Conservation (phyloP, 2,888 invertebrate genomes). For the Drosophila kanekoi region DNA sequence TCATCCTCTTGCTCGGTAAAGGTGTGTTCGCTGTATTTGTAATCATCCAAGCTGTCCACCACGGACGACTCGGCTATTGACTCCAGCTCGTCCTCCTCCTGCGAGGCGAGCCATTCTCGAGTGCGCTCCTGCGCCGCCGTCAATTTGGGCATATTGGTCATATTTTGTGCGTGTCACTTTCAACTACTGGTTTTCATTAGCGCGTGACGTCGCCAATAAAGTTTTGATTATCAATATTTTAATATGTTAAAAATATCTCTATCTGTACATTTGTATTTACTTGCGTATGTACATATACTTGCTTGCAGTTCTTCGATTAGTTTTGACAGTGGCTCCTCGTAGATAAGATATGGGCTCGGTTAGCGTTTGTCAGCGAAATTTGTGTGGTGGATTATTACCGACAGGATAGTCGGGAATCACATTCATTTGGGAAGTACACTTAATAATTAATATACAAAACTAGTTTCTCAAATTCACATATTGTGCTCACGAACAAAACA, state of each 20-base stretch:
- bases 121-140: conserved; percentile 58
- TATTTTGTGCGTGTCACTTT: conserved; percentile 15
- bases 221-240: conserved; percentile 61
- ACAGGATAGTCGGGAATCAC: conserved; percentile 29
- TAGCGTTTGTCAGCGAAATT: background rate
- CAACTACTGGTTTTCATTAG: background rate
- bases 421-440: conserved; percentile 16
- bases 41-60: conserved; percentile 70
- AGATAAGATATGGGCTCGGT: conserved; percentile 57
- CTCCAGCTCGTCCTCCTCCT: conserved; percentile 63
- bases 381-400: background rate
- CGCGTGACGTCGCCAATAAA: conserved; percentile 34
- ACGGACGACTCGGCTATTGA: conserved; percentile 77
- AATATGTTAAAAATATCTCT: conserved; percentile 29
- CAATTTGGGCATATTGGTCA: conserved; percentile 56
- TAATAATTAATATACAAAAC: conserved; percentile 10
- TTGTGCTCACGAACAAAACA: conserved; percentile 34
- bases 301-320: conserved; percentile 37
- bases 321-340: conserved; percentile 14
- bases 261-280: conserved; percentile 2
- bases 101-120: conserved; percentile 57
- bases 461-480: conserved; percentile 7
- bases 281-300: conserved; percentile 7
- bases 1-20: conserved; percentile 49
- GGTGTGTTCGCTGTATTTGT: conserved; percentile 59